Conservation (phyloP, 2,113 vertebrate genomes). For the Thamnophis sirtalis region DNA sequence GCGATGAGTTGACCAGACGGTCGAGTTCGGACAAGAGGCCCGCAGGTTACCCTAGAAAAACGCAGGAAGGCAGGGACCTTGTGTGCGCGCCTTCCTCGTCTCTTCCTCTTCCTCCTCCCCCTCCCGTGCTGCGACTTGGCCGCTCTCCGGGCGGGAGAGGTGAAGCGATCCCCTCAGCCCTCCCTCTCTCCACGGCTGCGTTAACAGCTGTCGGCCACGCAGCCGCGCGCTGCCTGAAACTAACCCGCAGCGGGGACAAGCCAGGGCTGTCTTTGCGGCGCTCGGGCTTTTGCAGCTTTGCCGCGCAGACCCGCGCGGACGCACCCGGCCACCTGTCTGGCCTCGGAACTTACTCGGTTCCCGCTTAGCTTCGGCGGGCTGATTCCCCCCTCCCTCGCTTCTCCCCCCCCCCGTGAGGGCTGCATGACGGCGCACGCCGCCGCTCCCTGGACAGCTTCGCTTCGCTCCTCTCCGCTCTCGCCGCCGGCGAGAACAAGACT, state of each 20-base stretch:
- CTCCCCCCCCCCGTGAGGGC: conserved; percentile 32
- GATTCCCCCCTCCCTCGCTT: not conserved
- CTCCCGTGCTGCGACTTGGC: not conserved
- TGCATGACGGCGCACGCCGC: conserved; percentile 9
- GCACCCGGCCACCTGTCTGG: conserved; percentile 17
- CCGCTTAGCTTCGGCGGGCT: not conserved
- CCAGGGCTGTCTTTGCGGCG: conserved; percentile 7
- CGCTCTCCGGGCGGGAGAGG: conserved; percentile 10
- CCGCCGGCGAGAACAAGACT: conserved; percentile 64
- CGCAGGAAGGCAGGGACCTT: conserved; percentile 6
- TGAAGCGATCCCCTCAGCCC: not conserved
- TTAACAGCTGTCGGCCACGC: conserved; percentile 25
- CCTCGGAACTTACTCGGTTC: conserved; percentile 37
- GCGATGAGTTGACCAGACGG: not conserved
- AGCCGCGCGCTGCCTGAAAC: conserved; percentile 29
- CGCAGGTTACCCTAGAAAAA: not conserved
- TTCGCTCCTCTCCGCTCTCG: conserved; percentile 61
- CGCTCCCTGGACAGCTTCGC: conserved; percentile 61
- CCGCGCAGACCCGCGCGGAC: conserved; percentile 10
- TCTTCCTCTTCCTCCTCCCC: not conserved
- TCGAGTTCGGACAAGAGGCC: not conserved
- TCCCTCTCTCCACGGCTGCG: not conserved
- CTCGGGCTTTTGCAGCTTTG: conserved; percentile 39
- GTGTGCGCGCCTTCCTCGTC: not conserved
- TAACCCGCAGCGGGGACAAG: conserved; percentile 35